Evolutionary conservation across 2,888 invertebrate species (phyloP).

Genomic region (Syritta pipiens): DNA sequence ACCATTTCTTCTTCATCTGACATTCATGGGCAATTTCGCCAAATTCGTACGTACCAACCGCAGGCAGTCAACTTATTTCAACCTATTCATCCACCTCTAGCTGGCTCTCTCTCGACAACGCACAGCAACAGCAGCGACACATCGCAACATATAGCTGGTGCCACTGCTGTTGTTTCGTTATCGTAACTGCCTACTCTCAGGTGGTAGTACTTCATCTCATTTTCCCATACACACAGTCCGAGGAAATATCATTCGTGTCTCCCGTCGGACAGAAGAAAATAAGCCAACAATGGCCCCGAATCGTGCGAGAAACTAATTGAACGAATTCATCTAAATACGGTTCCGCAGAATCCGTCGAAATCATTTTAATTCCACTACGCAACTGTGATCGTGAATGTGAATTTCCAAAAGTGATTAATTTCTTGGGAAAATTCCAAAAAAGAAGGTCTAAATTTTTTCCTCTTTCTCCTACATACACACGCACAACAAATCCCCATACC

Average conservation of each 20-base stretch:
- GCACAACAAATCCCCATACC: conserved; percentile 5
- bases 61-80: neutral
- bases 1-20: conserved; percentile 28
- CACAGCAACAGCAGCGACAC: conserved; percentile 11
- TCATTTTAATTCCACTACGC: conserved; percentile 23
- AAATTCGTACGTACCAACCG: conserved; percentile 32
- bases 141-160: conserved; percentile 38
- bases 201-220: conserved; percentile 64
- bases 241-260: conserved; percentile 53
- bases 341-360: conserved; percentile 31
- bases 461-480: conserved; percentile 19
- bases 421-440: conserved; percentile 46
- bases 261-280: conserved; percentile 12
- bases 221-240: conserved; percentile 54
- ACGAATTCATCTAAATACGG: conserved; percentile 16
- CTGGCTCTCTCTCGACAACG: neutral
- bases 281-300: conserved; percentile 64
- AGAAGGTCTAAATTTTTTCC: conserved; percentile 59
- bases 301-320: conserved; percentile 48
- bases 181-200: conserved; percentile 48
- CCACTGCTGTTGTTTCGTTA: conserved; percentile 26
- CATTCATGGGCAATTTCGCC: conserved; percentile 20
- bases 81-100: neutral
- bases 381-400: conserved; percentile 43
- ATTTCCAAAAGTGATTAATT: conserved; percentile 41